Base-by-base conservation (phyloP, 2,888 invertebrate genomes). In the Iphiclides podalirius region DNA sequence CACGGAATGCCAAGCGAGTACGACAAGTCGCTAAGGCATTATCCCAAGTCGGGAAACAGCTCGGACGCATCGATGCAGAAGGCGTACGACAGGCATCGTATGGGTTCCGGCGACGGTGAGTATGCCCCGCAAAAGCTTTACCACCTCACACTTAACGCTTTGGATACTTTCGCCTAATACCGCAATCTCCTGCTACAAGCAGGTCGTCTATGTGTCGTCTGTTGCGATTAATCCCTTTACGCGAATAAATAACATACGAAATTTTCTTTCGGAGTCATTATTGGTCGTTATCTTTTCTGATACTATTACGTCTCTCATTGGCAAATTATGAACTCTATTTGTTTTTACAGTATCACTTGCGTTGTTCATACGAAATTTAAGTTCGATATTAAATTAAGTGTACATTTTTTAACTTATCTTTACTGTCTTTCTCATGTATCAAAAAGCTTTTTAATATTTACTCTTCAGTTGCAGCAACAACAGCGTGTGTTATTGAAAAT, bases 21-120 rank as follows among this genome's bases (percentile, higher is more conserved):
- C 47, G 78, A 78, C 20, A 56, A 60, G 34, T 46, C 57, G 12
- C 81, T 76, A 37, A 75, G 85, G 48, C 76, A 75, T 55, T 84
- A 69, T 52, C 66, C 73, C 2, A 62, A 73, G 1, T 75, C 84
- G 9, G 84, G 83, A 4, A 66, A 76, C 20, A 73, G 72, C 44
- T 66, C 79, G 2, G n/a, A n/a, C n/a, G n/a, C n/a, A n/a, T n/a
- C n/a, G n/a, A n/a, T n/a, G n/a, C n/a, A n/a, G n/a, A n/a, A n/a
- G n/a, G n/a, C n/a, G n/a, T n/a, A n/a, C n/a, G 82, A 85, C 58
- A 79, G 85, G 57, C 82, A 79, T 67, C 73, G 67, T 57, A 66
- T 86, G 69, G 80, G 82, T 62, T 71, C 82, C 42, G 79, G 79
- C 40, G 83, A 87, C 57, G 87, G 87, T 88, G 68, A 84, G 87